Base-by-base conservation (phyloP, 2,888 invertebrate genomes). In the Plebejus argus region DNA sequence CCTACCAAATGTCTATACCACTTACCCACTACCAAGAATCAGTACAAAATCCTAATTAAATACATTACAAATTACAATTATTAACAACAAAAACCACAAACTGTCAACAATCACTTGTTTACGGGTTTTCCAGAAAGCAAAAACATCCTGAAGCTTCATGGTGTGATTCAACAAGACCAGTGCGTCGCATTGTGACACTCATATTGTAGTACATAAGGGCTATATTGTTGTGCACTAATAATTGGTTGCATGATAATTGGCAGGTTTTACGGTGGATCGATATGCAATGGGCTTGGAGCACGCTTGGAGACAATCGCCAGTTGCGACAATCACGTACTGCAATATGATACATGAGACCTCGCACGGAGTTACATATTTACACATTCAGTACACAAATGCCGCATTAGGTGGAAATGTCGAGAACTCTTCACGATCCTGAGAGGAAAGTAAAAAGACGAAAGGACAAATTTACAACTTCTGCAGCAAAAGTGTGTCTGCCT, bases 201-300 rank as follows among this genome's bases (percentile, higher is more conserved):
- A 66, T 66, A 28, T 7, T 0, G 3, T 66, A n/a, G n/a, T 23
- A 5, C 1, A 66, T 1, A 66, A 66, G 66, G 66, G 15, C 1
- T 18, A 66, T 66, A 66, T 66, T 66, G 28, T 28, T 12, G 28
- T 10, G 5, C 28, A 33, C 28, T 66, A 66, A 66, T 66, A 66
- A 66, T 66, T 66, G 66, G 12, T 66, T 66, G 66, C 66, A 66
- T 28, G 66, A 66, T 23, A 61, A 61, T 66, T 66, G 66, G 28
- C 66, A 28, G 66, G 66, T 66, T 61, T 23, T 61, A 61, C 66
- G 28, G 66, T 18, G 66, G 66, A 28, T 66, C 66, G 66, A 66
- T 66, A 66, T 33, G 23, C 66, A 66, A 15, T 28, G 66, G n/a
- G n/a, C n/a, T n/a, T n/a, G n/a, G n/a, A n/a, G n/a, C n/a, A n/a